A percentile compares a stretch with the other conserved stretches of the same genome.
Evolutionary conservation across 2,113 vertebrate species (phyloP).

Genomic region (Calyptommatus sinebrachiatus): DNA sequence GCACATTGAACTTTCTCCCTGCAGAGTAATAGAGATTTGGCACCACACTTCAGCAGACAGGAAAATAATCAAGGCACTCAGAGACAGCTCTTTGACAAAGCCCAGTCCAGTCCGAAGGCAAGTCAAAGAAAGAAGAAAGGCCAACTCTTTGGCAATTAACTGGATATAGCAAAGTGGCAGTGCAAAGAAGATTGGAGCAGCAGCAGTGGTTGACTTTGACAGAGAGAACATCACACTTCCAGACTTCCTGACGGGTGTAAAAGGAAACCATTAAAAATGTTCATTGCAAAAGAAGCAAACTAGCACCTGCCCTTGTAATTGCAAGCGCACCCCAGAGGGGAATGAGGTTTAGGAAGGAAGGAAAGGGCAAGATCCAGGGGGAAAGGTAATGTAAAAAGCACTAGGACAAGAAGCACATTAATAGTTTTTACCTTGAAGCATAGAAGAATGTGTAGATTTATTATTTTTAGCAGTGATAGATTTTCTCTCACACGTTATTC

Average conservation of each 20-base stretch:
- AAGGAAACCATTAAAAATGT: background rate
- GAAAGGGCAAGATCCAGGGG: slow-evolving; percentile 1
- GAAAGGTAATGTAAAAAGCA: background rate
- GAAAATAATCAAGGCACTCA: background rate
- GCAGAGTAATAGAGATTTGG: background rate
- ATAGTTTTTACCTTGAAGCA: background rate
- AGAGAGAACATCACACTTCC: background rate
- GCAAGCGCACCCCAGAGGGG: background rate
- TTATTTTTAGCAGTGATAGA: background rate
- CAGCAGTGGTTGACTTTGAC: background rate
- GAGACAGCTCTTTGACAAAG: background rate
- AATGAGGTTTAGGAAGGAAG: slow-evolving; percentile 2
- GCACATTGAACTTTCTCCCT: background rate
- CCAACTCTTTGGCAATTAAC: background rate
- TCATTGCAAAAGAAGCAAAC: slow-evolving; percentile 6
- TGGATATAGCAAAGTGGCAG: background rate
- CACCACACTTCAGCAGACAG: background rate
- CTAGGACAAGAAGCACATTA: background rate
- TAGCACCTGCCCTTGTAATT: background rate
- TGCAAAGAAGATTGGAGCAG: rapidly evolving
- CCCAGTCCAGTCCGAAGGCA: background rate
- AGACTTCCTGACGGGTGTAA: background rate
- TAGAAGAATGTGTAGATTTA: background rate
- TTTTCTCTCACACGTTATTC: background rate
- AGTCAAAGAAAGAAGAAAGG: background rate